These are phyloP conservation scores for Triplophysa rosa DNA, from an alignment of 2,113 vertebrate species.

Conservation along the genomic window DNA sequence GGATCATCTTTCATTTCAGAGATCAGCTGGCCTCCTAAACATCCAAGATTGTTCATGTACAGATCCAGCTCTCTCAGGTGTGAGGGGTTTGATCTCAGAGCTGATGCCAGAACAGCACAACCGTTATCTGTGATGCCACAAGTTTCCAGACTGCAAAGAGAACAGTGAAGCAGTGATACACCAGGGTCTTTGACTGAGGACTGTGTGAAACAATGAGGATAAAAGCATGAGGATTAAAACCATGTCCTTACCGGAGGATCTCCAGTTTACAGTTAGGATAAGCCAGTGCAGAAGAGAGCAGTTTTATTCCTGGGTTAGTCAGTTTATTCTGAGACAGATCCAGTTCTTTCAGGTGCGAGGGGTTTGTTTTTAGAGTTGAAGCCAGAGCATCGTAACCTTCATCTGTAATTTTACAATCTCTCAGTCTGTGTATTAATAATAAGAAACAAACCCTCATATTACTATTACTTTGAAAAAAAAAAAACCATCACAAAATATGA, in stretches of 20 bases:
- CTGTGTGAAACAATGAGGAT: no score
- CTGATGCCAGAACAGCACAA: slow-evolving; percentile 19
- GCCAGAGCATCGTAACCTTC: slow-evolving; percentile 2
- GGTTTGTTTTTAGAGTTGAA: slow-evolving; percentile 11
- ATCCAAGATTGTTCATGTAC: neutral
- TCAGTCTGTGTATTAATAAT: slow-evolving; percentile 13
- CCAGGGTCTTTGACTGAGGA: neutral
- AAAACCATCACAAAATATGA: no score
- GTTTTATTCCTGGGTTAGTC: neutral
- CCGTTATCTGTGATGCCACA: slow-evolving; percentile 14
- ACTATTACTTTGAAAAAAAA: no score
- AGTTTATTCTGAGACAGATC: slow-evolving; percentile 38
- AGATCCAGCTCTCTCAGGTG: slow-evolving; percentile 27
- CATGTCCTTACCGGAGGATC: slow-evolving; percentile 27
- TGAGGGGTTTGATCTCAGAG: neutral
- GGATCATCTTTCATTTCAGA: slow-evolving; percentile 3
- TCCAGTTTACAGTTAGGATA: slow-evolving; percentile 19
- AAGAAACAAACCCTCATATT: neutral
- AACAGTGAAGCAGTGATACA: neutral
- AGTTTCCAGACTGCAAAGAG: neutral
- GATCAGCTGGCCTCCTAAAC: neutral
- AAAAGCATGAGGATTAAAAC: neutral
- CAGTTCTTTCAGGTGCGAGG: slow-evolving; percentile 20
- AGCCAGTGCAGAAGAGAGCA: slow-evolving; percentile 3
- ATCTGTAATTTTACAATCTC: slow-evolving; percentile 2